Evolutionary conservation across 2,888 invertebrate genomes (phyloP).

Genomic region (Plagodis pulveraria): DNA sequence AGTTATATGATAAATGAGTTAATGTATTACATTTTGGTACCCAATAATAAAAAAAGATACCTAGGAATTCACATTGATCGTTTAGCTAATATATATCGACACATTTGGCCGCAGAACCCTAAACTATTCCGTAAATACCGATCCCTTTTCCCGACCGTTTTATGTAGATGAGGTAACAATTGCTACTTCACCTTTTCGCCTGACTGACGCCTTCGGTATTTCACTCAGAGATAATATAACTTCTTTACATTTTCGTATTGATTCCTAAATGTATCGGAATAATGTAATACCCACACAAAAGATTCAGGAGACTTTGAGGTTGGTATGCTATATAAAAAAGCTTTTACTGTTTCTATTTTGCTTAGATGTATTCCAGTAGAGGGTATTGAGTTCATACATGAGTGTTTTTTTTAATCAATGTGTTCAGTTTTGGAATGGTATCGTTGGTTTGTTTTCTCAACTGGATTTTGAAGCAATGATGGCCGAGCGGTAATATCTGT

Average conservation of each 20-base stretch:
- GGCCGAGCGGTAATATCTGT: too few species aligned
- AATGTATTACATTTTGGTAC: too few species aligned
- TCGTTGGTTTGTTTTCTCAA: too few species aligned
- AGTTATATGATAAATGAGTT: too few species aligned
- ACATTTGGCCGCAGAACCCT: constrained; percentile 7
- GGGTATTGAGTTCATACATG: too few species aligned
- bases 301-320: constrained; percentile 31
- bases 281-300: constrained; percentile 33
- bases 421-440: too few species aligned
- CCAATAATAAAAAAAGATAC: too few species aligned
- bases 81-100: neutral
- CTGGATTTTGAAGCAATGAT: too few species aligned
- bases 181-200: constrained; percentile 25
- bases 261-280: constrained; percentile 39
- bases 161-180: constrained; percentile 36
- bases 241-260: constrained; percentile 25
- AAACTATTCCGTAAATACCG: constrained; percentile 25
- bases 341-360: too few species aligned
- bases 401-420: too few species aligned
- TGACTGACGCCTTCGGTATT: constrained; percentile 33
- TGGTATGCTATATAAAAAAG: constrained; percentile 6
- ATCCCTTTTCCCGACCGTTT: constrained; percentile 25
- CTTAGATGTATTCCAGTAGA: too few species aligned
- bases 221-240: constrained; percentile 26
- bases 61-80: too few species aligned